phyloP scores from a whole-genome alignment of 1,140 invertebrate species.

The Leptinotarsa lineolata region DNA sequence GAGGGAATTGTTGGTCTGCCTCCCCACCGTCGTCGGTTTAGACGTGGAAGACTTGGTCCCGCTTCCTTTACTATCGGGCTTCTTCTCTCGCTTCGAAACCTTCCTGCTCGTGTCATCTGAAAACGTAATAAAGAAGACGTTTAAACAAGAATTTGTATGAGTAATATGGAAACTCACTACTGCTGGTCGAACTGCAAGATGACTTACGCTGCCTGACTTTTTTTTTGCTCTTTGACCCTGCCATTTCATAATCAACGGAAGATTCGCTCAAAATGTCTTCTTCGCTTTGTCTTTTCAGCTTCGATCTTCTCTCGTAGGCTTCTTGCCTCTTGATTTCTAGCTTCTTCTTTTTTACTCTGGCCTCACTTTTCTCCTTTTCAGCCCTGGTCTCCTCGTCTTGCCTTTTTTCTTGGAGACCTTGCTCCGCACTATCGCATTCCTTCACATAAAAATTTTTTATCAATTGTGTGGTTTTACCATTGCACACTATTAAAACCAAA shows the following conservation, averaged over 20 bases:
- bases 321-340: conserved; percentile 38
- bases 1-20: conserved; percentile 86
- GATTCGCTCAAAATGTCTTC: conserved; percentile 33
- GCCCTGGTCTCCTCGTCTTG: not conserved
- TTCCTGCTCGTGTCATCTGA: conserved; percentile 26
- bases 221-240: conserved; percentile 43
- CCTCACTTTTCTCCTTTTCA: not conserved
- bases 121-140: not conserved
- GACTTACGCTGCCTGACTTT: conserved; percentile 38
- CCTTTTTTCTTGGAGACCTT: conserved; percentile 2
- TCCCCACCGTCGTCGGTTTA: conserved; percentile 57
- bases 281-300: conserved; percentile 38
- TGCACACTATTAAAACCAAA: not conserved
- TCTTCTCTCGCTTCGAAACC: conserved; percentile 26
- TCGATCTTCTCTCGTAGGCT: conserved; percentile 41
- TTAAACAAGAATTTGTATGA: not conserved
- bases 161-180: conserved; percentile 10
- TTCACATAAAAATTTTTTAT: not conserved
- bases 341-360: conserved; percentile 25
- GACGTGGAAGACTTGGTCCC: conserved; percentile 13
- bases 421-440: conserved; percentile 35
- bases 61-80: not conserved
- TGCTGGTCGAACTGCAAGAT: conserved; percentile 10
- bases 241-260: conserved; percentile 48
- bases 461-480: not conserved